Conservation (phyloP, 2,113 vertebrate species). For the Dunckerocampus dactyliophorus region DNA sequence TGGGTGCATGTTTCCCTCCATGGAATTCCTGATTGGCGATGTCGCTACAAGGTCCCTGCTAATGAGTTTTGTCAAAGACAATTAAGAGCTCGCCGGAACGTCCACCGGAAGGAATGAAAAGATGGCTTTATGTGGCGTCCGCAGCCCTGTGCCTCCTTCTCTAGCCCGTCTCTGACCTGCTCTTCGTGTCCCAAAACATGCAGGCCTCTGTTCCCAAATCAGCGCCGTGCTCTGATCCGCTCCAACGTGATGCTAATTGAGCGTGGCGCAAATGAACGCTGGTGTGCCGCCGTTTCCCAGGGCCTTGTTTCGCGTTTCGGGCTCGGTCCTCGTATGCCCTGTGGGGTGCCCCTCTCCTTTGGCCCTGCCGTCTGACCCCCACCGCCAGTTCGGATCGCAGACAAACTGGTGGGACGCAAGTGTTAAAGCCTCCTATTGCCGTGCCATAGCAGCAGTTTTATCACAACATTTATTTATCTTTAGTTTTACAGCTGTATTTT, state of each 20-base stretch:
- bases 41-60: constrained; percentile 77
- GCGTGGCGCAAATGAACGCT: constrained; percentile 28
- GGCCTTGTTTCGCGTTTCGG: constrained; percentile 15
- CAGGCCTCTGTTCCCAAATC: constrained; percentile 36
- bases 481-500: too few species aligned
- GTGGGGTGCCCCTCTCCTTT: constrained; percentile 8
- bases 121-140: constrained; percentile 78
- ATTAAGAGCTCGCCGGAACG: constrained; percentile 74
- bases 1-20: constrained; percentile 73
- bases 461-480: too few species aligned
- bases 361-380: constrained; percentile 3
- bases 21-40: constrained; percentile 77
- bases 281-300: constrained; percentile 46
- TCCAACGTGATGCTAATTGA: constrained; percentile 35
- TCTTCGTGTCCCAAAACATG: constrained; percentile 44
- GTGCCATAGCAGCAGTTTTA: too few species aligned
- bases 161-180: constrained; percentile 75
- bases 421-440: too few species aligned
- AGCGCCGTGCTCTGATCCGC: constrained; percentile 33
- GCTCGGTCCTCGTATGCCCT: background rate
- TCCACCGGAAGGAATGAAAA: constrained; percentile 74
- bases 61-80: constrained; percentile 89
- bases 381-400: constrained; percentile 4
- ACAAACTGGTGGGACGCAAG: constrained; percentile 11
- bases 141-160: constrained; percentile 65